These are phyloP conservation scores for Hemicrepidius hirtus DNA, from an alignment of 2,888 invertebrate genomes.

Conservation along the genomic window DNA sequence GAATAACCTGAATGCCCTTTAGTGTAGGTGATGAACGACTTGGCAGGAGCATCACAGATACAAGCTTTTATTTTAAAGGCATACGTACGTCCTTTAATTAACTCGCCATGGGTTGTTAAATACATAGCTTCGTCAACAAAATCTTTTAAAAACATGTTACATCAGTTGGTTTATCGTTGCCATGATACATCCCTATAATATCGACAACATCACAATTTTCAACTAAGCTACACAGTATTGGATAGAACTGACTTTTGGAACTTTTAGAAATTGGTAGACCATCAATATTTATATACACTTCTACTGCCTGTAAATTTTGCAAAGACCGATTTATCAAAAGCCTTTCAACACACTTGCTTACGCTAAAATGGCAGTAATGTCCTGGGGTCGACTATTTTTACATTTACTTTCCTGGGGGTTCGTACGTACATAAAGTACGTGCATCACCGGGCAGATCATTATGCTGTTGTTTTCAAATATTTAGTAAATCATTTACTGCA, in stretches of 20 bases:
- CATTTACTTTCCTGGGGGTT: too few relatives aligned
- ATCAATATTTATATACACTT: slow-evolving; percentile 24
- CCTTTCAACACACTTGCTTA: too few relatives aligned
- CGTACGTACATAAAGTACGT: too few relatives aligned
- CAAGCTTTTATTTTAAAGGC: slow-evolving; percentile 23
- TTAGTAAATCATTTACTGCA: too few relatives aligned
- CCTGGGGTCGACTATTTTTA: too few relatives aligned
- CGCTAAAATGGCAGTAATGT: too few relatives aligned
- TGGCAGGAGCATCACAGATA: slow-evolving; percentile 35
- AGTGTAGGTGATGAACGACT: slow-evolving; percentile 33
- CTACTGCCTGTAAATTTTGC: too few relatives aligned
- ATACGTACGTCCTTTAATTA: not conserved
- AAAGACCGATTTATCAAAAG: too few relatives aligned
- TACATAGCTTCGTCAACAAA: slow-evolving; percentile 50
- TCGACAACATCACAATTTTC: slow-evolving; percentile 30
- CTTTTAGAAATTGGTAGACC: slow-evolving; percentile 23
- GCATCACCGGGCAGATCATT: too few relatives aligned
- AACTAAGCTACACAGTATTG: not conserved
- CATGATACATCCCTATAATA: slow-evolving; percentile 52
- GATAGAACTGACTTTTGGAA: slow-evolving; percentile 10
- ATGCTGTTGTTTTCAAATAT: too few relatives aligned
- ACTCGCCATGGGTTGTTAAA: slow-evolving; percentile 14
- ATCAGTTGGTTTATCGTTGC: slow-evolving; percentile 50
- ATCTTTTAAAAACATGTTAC: slow-evolving; percentile 46
- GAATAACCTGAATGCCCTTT: slow-evolving; percentile 38